These are phyloP conservation scores for Apocrypta bakeri DNA, from an alignment of 1,140 invertebrate genomes.

Conservation along the genomic window DNA sequence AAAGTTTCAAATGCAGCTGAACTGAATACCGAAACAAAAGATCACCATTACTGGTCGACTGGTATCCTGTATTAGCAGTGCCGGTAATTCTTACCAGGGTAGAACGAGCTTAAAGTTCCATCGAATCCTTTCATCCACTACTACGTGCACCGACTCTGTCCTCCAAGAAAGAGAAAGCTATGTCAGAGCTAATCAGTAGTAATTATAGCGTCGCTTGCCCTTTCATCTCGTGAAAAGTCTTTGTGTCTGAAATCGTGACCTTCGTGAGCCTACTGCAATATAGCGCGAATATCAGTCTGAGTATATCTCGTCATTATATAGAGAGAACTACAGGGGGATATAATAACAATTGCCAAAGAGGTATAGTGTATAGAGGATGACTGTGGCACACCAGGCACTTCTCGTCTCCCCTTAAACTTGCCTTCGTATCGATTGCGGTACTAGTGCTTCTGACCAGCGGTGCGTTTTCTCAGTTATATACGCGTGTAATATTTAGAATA, in stretches of 20 bases:
- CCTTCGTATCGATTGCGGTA: slow-evolving; percentile 4
- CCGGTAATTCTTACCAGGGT: no score
- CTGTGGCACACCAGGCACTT: neutral
- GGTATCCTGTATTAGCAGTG: no score
- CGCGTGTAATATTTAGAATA: no score
- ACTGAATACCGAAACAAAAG: no score
- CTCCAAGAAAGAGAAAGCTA: neutral
- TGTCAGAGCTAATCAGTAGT: slow-evolving; percentile 60
- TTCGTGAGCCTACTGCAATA: neutral
- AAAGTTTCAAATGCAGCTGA: no score
- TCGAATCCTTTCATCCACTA: slow-evolving; percentile 21
- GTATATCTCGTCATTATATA: neutral
- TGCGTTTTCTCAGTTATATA: neutral
- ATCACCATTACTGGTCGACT: no score
- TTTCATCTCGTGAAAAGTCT: slow-evolving; percentile 32
- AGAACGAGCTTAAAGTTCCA: no score
- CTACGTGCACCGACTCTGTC: neutral
- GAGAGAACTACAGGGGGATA: neutral
- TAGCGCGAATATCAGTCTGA: neutral
- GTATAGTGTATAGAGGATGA: neutral
- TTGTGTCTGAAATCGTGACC: slow-evolving; percentile 22
- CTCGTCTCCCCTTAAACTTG: neutral
- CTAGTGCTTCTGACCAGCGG: neutral
- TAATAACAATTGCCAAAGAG: slow-evolving; percentile 14
- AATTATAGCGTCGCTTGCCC: slow-evolving; percentile 55